Conservation (phyloP, 2,888 invertebrate species). For the Trissonchulus sp. region DNA sequence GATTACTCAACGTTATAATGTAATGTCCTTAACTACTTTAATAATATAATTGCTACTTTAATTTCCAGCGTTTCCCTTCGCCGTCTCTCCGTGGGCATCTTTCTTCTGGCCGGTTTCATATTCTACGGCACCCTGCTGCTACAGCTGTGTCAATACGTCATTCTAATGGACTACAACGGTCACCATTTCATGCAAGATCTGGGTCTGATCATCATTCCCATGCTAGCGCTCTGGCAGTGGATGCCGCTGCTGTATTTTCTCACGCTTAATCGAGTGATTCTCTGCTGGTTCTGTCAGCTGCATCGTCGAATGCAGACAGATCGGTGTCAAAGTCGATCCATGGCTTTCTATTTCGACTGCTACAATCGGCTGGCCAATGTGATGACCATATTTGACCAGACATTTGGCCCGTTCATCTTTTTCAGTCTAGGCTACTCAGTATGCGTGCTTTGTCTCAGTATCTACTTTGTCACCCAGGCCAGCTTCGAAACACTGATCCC, state of each 20-base stretch:
- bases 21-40: no score
- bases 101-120: background rate
- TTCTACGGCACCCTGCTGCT: background rate
- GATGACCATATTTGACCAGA: background rate
- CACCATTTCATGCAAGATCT: background rate
- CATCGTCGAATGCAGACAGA: background rate
- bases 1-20: no score
- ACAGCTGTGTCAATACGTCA: background rate
- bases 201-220: background rate
- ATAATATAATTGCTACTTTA: background rate
- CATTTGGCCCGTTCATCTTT: background rate
- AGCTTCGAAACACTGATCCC: background rate
- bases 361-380: background rate
- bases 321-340: background rate
- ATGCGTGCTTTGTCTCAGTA: background rate
- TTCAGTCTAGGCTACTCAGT: background rate
- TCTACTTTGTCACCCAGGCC: background rate
- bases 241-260: background rate
- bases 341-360: background rate
- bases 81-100: background rate
- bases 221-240: background rate
- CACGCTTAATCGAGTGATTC: background rate
- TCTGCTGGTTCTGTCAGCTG: background rate
- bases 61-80: background rate
- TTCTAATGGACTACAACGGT: background rate